These are phyloP conservation scores for Kryptolebias marmoratus DNA, from an alignment of 2,113 vertebrate genomes.

Conservation along the genomic window DNA sequence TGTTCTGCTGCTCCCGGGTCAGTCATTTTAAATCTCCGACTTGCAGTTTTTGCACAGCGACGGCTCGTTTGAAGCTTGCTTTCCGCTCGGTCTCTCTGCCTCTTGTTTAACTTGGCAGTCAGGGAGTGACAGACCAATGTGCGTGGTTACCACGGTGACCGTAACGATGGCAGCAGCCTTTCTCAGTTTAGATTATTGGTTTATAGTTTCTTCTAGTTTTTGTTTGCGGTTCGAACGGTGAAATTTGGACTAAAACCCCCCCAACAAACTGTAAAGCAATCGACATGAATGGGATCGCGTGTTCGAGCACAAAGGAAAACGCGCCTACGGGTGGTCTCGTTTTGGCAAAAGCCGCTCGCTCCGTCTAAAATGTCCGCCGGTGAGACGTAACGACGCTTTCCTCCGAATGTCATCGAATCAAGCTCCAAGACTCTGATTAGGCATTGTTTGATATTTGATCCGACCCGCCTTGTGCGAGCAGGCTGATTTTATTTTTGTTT, in stretches of 20 bases:
- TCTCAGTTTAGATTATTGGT: too few species aligned
- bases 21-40: too few species aligned
- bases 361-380: neutral
- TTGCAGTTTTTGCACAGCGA: too few species aligned
- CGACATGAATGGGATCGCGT: neutral
- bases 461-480: conserved; percentile 21
- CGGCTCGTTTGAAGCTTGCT: too few species aligned
- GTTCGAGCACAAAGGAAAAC: neutral
- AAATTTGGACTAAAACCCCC: conserved; percentile 5
- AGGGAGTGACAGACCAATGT: too few species aligned
- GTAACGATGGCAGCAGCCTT: too few species aligned
- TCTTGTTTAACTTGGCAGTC: too few species aligned
- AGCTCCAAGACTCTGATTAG: neutral
- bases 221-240: neutral
- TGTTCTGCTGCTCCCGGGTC: too few species aligned
- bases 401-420: conserved; percentile 6
- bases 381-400: conserved; percentile 5
- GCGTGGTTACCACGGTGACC: too few species aligned
- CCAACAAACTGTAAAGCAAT: neutral
- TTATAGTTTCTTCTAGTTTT: neutral
- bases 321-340: neutral
- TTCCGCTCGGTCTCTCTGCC: too few species aligned
- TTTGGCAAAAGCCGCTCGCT: conserved; percentile 14
- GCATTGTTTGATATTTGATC: conserved; percentile 20
- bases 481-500: too few species aligned